Evolutionary conservation across 23 tunicate genomes (phyloP), one percentile per base, ranked within the genome.

Genomic region (Trididemnum nubilum): DNA sequence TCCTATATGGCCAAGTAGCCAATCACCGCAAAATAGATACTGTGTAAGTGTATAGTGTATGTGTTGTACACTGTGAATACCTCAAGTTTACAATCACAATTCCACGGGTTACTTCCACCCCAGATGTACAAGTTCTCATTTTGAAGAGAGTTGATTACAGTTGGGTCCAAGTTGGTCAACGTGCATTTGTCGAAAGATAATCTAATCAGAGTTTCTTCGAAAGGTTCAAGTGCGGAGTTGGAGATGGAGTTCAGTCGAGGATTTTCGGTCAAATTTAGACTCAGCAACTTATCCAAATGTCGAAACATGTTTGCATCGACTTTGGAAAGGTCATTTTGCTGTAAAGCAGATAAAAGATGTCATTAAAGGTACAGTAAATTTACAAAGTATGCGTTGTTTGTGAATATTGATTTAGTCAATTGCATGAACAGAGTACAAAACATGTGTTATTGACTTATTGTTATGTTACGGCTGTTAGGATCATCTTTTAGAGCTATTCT

Each of bases 101-200:
- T 64, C 96, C 96, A 90, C 18, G 89, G 96, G 51, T 90, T 90
- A 33, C 39, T 60, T 37, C 89, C 85, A 2, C 81, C 81, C 85
- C 86, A 77, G 50, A 85, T 52, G 32, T 72, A 72, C 34, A 90
- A 36, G 9, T 73, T 65, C 21, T 66, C 2, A 40, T 85, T 60
- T 49, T 36, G 33, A 32, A 90, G 44, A 27, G 29, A 38, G 31
- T 36, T 77, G n/a, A 91, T 33, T 1, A 70, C 36, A 37, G 66
- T 67, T 30, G 78, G 73, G 34, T 77, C 81, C 33, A 86, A 49
- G 22, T 63, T 31, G 3, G 79, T 36, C 12, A 89, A 40, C 23
- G 26, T 63, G 36, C 85, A 70, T 36, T 79, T 49, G 81, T 89
- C 80, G 15, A 89, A 57, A 33, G 77, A 83, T 36, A 89, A 44